Evolutionary conservation across 2,888 invertebrate genomes (phyloP), one percentile per base, ranked within the genome.

Genomic region (Xanthia icteritia): DNA sequence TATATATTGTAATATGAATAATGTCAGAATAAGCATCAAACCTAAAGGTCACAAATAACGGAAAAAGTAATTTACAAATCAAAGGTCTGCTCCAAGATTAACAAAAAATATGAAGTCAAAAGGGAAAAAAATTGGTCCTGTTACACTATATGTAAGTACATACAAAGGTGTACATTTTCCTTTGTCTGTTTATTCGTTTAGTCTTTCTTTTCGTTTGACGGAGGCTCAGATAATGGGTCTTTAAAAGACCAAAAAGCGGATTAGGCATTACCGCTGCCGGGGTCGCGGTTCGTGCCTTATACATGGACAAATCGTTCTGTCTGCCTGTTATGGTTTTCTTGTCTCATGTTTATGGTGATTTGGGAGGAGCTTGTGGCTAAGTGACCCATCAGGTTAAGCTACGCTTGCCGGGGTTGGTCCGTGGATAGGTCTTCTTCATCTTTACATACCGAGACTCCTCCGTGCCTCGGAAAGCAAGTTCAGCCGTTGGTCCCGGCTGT

Each of bases 161-260:
- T 68, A 63, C 61, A 77, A 79, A 80, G 80, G 75, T 87, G 76
- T 87, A 81, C 56, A 78, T 75, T 77, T 81, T 77, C 75, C 84
- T 88, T 89, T 88, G 86, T 85, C 83, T 89, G 83, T 89, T 89
- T 88, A 90, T 89, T 88, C 85, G 85, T 88, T 87, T 86, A 88
- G 86, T 84, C 73, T 85, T 88, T 88, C 88, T 90, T 89, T 91
- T 87, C 83, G 90, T 90, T 88, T 89, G 89, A 89, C 90, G 86
- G 82, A 80, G 82, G 76, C 79, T 70, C 86, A 88, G 89, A 92
- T 92, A 92, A 92, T 92, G 91, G 90, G 51, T 76, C 86, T 89
- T 89, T 90, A 90, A 92, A 92, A 91, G 82, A 86, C 88, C 89
- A 86, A 83, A 89, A 90, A 90, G 89, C 81, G 89, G 89, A 89